A percentile compares a stretch with the other conserved stretches of the same genome.
Evolutionary conservation across 1,140 invertebrate genomes (phyloP).

Genomic region (Drosophila trapezifrons): DNA sequence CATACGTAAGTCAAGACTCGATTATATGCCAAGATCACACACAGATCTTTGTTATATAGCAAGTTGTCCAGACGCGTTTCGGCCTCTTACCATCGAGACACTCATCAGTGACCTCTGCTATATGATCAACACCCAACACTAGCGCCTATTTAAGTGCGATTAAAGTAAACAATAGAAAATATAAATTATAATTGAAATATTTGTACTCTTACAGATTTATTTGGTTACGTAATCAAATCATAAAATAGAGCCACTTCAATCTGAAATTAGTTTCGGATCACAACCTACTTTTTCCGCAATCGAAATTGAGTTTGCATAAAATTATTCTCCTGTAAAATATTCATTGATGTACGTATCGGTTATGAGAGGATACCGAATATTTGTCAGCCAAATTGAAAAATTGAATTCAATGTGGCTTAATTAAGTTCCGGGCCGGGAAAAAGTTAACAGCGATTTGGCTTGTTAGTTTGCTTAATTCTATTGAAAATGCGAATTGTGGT

Average conservation of each 20-base stretch:
- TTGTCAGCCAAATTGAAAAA: slow-evolving; percentile 22
- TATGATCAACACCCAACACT: no score
- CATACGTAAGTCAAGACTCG: no score
- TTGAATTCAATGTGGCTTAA: slow-evolving; percentile 27
- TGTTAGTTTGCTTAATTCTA: slow-evolving; percentile 18
- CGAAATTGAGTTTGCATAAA: slow-evolving; percentile 13
- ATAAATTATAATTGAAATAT: neutral
- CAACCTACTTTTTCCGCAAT: slow-evolving; percentile 11
- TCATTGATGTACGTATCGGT: slow-evolving; percentile 6
- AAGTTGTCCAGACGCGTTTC: no score
- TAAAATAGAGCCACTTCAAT: slow-evolving; percentile 17
- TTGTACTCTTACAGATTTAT: neutral
- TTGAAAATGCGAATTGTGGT: slow-evolving; percentile 16
- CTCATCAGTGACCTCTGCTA: no score
- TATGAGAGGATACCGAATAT: slow-evolving; percentile 5
- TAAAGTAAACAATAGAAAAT: neutral
- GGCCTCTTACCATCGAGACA: no score
- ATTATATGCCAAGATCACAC: no score
- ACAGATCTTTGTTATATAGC: no score
- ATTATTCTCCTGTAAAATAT: slow-evolving; percentile 11
- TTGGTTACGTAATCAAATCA: slow-evolving; percentile 4
- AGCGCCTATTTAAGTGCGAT: no score
- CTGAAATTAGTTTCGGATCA: slow-evolving; percentile 24
- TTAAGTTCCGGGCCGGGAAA: slow-evolving; percentile 17
- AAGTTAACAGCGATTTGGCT: slow-evolving; percentile 13